Percentiles rank a stretch among this genome's conserved stretches.
Conservation (phyloP, 2,797 vertebrate genomes). For the Tokudaia muenninki region DNA sequence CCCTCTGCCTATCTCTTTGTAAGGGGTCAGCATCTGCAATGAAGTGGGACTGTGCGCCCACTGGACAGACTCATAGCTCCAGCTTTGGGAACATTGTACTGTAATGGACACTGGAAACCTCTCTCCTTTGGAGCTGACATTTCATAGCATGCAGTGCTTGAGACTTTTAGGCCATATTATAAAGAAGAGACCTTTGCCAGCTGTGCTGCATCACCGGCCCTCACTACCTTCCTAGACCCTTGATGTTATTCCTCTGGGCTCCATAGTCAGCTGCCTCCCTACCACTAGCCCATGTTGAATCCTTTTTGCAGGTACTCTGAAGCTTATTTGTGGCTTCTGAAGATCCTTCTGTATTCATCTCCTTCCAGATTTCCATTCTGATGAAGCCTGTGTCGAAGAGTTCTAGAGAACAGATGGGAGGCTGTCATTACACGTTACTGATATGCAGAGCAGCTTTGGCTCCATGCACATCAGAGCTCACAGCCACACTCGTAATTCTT, state of each 20-base stretch:
- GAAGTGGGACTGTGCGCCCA: background rate
- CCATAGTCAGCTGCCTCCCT: background rate
- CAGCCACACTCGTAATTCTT: conserved; percentile 78
- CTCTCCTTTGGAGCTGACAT: background rate
- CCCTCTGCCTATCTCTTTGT: background rate
- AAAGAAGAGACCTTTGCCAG: background rate
- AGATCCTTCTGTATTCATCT: conserved; percentile 59
- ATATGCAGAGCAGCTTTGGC: conserved; percentile 71
- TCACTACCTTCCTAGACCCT: background rate
- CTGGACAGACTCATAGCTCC: background rate
- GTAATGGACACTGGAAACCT: background rate
- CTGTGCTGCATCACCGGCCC: background rate
- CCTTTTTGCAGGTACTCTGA: conserved; percentile 9
- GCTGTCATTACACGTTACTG: conserved; percentile 82
- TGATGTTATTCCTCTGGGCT: background rate
- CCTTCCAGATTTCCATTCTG: conserved; percentile 74
- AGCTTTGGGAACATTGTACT: background rate
- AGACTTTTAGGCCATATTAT: background rate
- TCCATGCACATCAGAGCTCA: conserved; percentile 57
- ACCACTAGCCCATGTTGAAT: background rate
- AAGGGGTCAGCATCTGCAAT: no score
- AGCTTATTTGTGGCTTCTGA: conserved; percentile 17
- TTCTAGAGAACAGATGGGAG: conserved; percentile 84
- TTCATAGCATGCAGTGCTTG: background rate
- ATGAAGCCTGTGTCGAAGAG: conserved; percentile 68